Evolutionary conservation across 2,113 vertebrate species (phyloP).

Genomic region (Rhadina sibilatrix): DNA sequence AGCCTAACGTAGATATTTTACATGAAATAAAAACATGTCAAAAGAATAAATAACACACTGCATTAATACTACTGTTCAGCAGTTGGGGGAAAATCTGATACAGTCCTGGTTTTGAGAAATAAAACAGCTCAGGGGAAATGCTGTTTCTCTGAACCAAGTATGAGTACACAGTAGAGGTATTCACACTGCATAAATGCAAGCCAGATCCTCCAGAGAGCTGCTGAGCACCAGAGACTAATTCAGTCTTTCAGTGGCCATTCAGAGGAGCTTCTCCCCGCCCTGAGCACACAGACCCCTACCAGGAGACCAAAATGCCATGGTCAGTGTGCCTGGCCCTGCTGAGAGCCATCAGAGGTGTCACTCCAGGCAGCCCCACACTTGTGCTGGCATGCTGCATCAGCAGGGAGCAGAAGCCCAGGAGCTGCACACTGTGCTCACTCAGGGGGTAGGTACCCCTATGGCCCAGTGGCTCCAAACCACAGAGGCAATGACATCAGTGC

Average conservation of each 20-base stretch:
- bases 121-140: not conserved
- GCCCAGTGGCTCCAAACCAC: not conserved
- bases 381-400: accelerated
- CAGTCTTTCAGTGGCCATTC: not conserved
- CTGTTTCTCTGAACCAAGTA: not conserved
- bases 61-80: conserved; percentile 23
- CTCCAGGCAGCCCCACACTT: accelerated
- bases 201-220: not conserved
- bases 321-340: not conserved
- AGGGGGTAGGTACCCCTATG: accelerated
- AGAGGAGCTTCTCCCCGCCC: not conserved
- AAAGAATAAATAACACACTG: conserved; percentile 39
- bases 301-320: accelerated
- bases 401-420: not conserved
- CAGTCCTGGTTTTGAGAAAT: not conserved
- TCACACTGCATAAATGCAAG: not conserved
- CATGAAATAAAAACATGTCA: conserved; percentile 46
- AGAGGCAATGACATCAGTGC: not conserved
- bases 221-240: not conserved
- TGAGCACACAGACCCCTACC: accelerated
- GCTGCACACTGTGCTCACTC: accelerated
- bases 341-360: not conserved
- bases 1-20: not conserved
- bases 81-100: conserved; percentile 17
- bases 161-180: not conserved